These are phyloP conservation scores for Corythucha ciliata DNA, from an alignment of 2,888 invertebrate species.

Conservation along the genomic window DNA sequence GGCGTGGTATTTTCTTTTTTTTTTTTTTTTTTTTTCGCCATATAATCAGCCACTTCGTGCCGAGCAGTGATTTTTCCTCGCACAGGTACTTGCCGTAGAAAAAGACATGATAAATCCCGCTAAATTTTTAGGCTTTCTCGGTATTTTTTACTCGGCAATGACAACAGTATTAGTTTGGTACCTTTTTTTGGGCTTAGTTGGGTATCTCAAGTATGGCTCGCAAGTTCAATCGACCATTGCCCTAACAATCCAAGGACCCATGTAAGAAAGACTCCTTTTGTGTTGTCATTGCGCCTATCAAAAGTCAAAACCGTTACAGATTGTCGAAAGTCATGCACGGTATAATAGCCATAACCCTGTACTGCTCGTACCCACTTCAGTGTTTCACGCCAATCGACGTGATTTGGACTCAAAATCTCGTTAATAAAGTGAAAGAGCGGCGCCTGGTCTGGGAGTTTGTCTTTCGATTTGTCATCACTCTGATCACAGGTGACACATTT, in stretches of 20 bases:
- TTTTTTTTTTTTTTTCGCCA: too few relatives aligned
- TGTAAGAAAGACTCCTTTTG: too few relatives aligned
- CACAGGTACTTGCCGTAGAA: conserved; percentile 20
- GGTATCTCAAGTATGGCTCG: conserved; percentile 14
- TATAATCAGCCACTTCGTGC: too few relatives aligned
- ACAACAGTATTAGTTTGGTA: conserved; percentile 13
- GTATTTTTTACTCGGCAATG: conserved; percentile 15
- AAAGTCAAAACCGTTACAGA: too few relatives aligned
- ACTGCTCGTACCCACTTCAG: conserved; percentile 20
- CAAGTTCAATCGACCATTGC: conserved; percentile 15
- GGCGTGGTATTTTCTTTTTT: too few relatives aligned
- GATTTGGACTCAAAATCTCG: conserved; percentile 8
- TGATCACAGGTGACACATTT: conserved; percentile 9
- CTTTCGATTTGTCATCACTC: neutral
- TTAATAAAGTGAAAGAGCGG: conserved; percentile 5
- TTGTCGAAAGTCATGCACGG: conserved; percentile 8
- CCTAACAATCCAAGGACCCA: conserved; percentile 11
- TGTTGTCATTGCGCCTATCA: too few relatives aligned
- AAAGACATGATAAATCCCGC: conserved; percentile 16
- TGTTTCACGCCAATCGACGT: conserved; percentile 17
- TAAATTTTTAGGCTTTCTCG: conserved; percentile 6
- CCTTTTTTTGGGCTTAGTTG: conserved; percentile 8
- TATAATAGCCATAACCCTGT: conserved; percentile 1
- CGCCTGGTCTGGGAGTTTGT: neutral
- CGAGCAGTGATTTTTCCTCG: too few relatives aligned